phyloP scores from a whole-genome alignment of 1,140 invertebrate genomes.

The Habropoda laboriosa region DNA sequence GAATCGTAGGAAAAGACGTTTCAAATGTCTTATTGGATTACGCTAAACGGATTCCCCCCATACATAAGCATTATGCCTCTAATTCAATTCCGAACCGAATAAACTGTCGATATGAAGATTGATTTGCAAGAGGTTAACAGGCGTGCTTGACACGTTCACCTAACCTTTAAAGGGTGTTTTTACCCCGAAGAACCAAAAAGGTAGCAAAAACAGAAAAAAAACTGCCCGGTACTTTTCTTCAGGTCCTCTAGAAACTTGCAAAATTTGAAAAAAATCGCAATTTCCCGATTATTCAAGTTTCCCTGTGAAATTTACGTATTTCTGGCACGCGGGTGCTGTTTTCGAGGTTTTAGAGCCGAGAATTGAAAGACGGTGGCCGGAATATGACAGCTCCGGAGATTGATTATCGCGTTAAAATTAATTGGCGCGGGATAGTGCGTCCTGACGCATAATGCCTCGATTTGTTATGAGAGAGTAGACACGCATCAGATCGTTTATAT shows the following conservation, averaged over 20 bases:
- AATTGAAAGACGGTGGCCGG: too few relatives aligned
- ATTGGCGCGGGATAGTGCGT: not conserved
- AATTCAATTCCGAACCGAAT: not conserved
- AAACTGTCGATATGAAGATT: not conserved
- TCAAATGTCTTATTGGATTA: constrained; percentile 12
- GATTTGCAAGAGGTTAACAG: not conserved
- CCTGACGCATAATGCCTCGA: not conserved
- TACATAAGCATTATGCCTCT: not conserved
- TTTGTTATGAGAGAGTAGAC: not conserved
- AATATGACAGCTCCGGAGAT: not conserved
- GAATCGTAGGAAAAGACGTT: not conserved
- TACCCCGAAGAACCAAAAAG: too few relatives aligned
- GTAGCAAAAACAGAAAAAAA: too few relatives aligned
- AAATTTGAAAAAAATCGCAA: too few relatives aligned
- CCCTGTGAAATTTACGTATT: too few relatives aligned
- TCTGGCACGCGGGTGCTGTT: too few relatives aligned
- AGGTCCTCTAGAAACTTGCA: too few relatives aligned
- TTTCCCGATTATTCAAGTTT: too few relatives aligned
- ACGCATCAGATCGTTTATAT: not conserved
- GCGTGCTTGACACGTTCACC: not conserved
- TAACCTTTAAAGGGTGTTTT: too few relatives aligned
- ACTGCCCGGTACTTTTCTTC: too few relatives aligned
- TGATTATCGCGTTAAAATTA: not conserved
- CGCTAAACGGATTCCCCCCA: not conserved
- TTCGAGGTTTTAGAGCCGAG: too few relatives aligned